These are phyloP conservation scores for Scylla paramamosain DNA, from an alignment of 1,140 invertebrate genomes.

Conservation along the genomic window DNA sequence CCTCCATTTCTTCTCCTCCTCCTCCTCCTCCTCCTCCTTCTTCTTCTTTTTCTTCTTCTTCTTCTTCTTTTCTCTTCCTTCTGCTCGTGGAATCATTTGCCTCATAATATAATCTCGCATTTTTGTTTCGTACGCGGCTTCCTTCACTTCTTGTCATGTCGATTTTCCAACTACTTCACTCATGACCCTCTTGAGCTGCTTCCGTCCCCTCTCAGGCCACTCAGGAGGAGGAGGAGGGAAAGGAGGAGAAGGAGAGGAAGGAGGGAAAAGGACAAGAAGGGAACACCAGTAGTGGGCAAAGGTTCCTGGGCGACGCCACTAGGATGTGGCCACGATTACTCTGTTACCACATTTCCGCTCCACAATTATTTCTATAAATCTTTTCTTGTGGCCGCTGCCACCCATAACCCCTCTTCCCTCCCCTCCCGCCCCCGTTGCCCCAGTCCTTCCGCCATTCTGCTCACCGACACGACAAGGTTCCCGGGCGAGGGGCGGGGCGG, in stretches of 20 bases:
- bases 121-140: background rate
- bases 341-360: slow-evolving; percentile 65
- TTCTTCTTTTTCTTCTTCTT: background rate
- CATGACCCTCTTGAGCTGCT: slow-evolving; percentile 15
- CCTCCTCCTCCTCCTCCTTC: background rate
- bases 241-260: background rate
- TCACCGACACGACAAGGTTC: no score
- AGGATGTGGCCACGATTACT: slow-evolving; percentile 56
- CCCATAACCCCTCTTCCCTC: background rate
- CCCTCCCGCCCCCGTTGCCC: background rate
- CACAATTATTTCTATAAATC: slow-evolving; percentile 71
- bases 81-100: no score
- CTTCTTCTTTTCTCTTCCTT: background rate
- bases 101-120: no score
- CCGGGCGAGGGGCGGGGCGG: background rate
- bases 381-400: slow-evolving; percentile 15
- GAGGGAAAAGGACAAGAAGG: background rate
- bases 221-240: background rate
- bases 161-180: background rate
- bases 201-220: background rate
- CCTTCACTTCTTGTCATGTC: no score
- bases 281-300: background rate
- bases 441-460: background rate
- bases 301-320: slow-evolving; percentile 34
- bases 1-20: background rate